Base-by-base conservation (phyloP, 2,888 invertebrate genomes). In the Petrophora chlorosata region DNA sequence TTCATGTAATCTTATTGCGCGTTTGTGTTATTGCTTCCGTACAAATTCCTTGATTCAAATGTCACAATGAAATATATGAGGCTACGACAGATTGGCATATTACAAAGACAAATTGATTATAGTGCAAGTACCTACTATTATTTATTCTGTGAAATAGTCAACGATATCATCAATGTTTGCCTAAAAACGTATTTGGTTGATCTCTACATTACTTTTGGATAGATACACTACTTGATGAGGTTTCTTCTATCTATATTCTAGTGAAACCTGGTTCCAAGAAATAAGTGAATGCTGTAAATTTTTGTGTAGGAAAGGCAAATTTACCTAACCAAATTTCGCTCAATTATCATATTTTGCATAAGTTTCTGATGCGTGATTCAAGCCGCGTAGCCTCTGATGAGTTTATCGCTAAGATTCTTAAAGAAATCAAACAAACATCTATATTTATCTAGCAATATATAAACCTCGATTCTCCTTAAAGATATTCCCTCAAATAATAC, bases 361-460 rank as follows among this genome's bases (percentile, higher is more conserved):
- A 22, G 4, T 8, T 7, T 14, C 8, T n/a, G 7, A 12, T 13
- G 2, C 28, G 19, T 39, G 28, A 29, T 29, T 17, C 5, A 3
- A 12, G 7, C 2, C 17, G n/a, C 19, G 29, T 39, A n/a, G 9
- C 1, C 2, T 1, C 23, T 10, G 10, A 38, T 12, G 3, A 9
- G n/a, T 25, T 2, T 25, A 5, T 25, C 16, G 12, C 5, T n/a
- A 22, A 22, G 3, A 35, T 32, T 19, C 19, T 32, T 10, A n/a
- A 32, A 30, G 25, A 42, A 15, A 23, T 14, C 12, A 38, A 45
- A 44, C 8, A 15, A 44, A 36, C 26, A 13, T 40, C 40, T 25
- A 51, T 22, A 52, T 36, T 34, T 48, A 33, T 41, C 41, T 28
- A 58, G 57, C 36, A 61, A 52, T 51, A 35, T 56, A 51, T 44